A percentile compares a stretch with the other conserved stretches of the same genome.
phyloP scores from a whole-genome alignment of 2,888 invertebrate genomes.

The Eupithecia pulchellata region DNA sequence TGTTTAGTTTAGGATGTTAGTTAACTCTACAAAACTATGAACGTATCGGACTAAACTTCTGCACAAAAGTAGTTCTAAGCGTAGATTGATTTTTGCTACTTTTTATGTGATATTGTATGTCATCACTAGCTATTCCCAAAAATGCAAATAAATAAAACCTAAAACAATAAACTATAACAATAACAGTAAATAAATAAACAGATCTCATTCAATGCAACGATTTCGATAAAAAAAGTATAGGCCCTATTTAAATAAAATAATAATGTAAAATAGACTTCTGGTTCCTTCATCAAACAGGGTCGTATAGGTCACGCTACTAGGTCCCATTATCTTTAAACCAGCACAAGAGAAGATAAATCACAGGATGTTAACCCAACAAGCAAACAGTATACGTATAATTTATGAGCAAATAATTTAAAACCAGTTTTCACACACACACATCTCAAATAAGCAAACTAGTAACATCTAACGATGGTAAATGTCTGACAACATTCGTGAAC shows the following conservation, averaged over 20 bases:
- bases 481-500: conserved; percentile 76
- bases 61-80: too few relatives aligned
- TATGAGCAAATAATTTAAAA: conserved; percentile 24
- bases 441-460: conserved; percentile 61
- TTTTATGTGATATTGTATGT: too few relatives aligned
- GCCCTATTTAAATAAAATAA: not conserved
- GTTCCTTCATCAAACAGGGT: conserved; percentile 6
- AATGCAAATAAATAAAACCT: too few relatives aligned
- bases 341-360: conserved; percentile 27
- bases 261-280: not conserved
- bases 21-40: too few relatives aligned
- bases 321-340: conserved; percentile 32
- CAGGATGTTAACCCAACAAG: conserved; percentile 41
- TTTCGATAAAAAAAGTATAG: too few relatives aligned
- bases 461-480: conserved; percentile 83
- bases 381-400: conserved; percentile 20
- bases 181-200: too few relatives aligned
- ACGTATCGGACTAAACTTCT: too few relatives aligned
- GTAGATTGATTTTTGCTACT: too few relatives aligned
- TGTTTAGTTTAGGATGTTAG: too few relatives aligned
- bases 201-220: too few relatives aligned
- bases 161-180: too few relatives aligned
- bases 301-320: conserved; percentile 22
- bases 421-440: conserved; percentile 1
- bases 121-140: too few relatives aligned